Evolutionary conservation across 2,113 vertebrate species (phyloP).

Genomic region (Dolichotis patagonum): DNA sequence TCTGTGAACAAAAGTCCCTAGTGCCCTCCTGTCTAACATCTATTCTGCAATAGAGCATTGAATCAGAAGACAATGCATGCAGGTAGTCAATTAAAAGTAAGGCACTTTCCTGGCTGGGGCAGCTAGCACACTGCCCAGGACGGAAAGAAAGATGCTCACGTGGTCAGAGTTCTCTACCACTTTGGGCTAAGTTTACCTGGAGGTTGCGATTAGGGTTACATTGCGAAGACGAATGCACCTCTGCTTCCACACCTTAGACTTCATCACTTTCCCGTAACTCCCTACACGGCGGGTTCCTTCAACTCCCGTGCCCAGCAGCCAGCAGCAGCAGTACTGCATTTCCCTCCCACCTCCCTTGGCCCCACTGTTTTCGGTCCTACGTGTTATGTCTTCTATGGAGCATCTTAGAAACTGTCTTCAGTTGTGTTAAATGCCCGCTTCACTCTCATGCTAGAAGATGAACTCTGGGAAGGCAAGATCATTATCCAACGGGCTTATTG

Average conservation of each 20-base stretch:
- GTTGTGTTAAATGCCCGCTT: background rate
- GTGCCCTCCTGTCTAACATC: too few species aligned
- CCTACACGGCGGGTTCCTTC: background rate
- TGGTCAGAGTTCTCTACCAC: background rate
- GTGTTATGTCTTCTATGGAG: background rate
- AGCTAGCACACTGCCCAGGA: background rate
- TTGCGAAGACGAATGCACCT: background rate
- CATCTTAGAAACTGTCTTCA: background rate
- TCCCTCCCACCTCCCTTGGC: background rate
- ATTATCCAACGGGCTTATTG: background rate
- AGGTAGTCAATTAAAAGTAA: background rate
- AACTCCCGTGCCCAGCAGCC: background rate
- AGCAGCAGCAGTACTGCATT: too few species aligned
- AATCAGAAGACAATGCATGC: background rate
- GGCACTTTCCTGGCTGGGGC: background rate
- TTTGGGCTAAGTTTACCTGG: background rate
- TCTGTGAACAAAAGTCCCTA: background rate
- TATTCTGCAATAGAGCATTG: background rate
- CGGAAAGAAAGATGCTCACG: background rate
- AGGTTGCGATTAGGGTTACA: background rate
- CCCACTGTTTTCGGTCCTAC: background rate
- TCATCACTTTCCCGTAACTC: background rate
- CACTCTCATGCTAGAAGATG: background rate
- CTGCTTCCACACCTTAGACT: background rate
- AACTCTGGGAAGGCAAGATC: background rate